phyloP scores from a whole-genome alignment of 1,140 invertebrate genomes.

The Papilio polytes region DNA sequence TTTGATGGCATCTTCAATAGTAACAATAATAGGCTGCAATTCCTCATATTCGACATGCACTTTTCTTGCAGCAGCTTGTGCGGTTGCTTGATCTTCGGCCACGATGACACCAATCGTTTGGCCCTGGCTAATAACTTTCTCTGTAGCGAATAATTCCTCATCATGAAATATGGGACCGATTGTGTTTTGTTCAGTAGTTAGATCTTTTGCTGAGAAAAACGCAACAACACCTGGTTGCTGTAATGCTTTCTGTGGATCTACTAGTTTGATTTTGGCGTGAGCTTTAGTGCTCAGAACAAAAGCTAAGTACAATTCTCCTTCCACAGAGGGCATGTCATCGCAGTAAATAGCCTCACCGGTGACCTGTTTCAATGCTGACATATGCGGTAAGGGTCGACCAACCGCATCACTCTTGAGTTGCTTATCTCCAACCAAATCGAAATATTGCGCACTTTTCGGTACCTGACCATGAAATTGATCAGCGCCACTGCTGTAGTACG shows the following conservation, averaged over 20 bases:
- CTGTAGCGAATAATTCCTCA: conserved; percentile 90
- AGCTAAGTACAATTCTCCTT: conserved; percentile 91
- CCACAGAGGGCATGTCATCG: conserved; percentile 93
- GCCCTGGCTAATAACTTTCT: conserved; percentile 90
- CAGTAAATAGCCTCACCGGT: conserved; percentile 97
- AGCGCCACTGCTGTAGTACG: conserved; percentile 84
- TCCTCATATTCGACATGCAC: conserved; percentile 93
- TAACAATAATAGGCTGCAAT: conserved; percentile 90
- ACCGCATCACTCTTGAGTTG: conserved; percentile 90
- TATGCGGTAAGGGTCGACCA: conserved; percentile 92
- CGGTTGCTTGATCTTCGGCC: conserved; percentile 89
- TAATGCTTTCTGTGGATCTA: conserved; percentile 90
- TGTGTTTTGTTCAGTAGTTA: conserved; percentile 86
- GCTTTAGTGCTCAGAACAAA: conserved; percentile 92
- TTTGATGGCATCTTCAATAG: conserved; percentile 94
- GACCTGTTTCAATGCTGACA: conserved; percentile 94
- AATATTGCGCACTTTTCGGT: conserved; percentile 92
- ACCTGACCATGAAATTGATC: conserved; percentile 86
- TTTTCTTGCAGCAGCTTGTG: conserved; percentile 90
- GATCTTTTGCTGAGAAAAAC: conserved; percentile 90
- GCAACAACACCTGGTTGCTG: conserved; percentile 90
- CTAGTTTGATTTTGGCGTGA: conserved; percentile 90
- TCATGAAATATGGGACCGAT: conserved; percentile 91
- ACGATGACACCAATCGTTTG: conserved; percentile 92
- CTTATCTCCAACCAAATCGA: conserved; percentile 87